Conservation (phyloP, 1,140 invertebrate species). For the Drosophila lowei region DNA sequence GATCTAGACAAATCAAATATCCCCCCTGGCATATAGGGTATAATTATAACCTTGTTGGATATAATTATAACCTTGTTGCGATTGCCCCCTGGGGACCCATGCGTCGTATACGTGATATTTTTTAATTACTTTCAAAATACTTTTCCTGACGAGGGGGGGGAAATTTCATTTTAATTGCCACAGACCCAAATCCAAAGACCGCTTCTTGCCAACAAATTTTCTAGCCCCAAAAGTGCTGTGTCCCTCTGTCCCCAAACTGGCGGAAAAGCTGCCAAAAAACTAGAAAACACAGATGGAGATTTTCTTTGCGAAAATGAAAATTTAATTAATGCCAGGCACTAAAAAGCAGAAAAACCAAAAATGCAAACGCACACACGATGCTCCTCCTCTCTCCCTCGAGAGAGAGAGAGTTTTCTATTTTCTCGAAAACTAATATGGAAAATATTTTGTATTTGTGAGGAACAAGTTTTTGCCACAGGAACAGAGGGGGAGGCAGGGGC, state of each 20-base stretch:
- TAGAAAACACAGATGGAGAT: conserved; percentile 39
- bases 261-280: conserved; percentile 15
- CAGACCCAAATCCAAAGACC: not conserved
- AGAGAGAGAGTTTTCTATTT: conserved; percentile 29
- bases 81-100: conserved; percentile 63
- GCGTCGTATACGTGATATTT: conserved; percentile 79
- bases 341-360: conserved; percentile 45
- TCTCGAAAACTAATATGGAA: conserved; percentile 59
- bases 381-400: conserved; percentile 2
- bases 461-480: conserved; percentile 41
- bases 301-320: conserved; percentile 57
- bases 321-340: conserved; percentile 67
- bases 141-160: conserved; percentile 30
- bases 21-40: conserved; percentile 36
- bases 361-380: too few relatives aligned
- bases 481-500: not conserved
- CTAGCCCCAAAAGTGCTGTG: not conserved
- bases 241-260: conserved; percentile 8
- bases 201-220: too few relatives aligned
- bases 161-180: conserved; percentile 68
- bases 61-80: conserved; percentile 62
- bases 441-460: conserved; percentile 67
- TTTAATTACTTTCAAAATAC: conserved; percentile 72
- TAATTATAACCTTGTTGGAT: conserved; percentile 63
- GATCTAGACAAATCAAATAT: conserved; percentile 39